Evolutionary conservation across 92 coral and sea anemone species (phyloP).

Genomic region (Parazoanthus swiftii): DNA sequence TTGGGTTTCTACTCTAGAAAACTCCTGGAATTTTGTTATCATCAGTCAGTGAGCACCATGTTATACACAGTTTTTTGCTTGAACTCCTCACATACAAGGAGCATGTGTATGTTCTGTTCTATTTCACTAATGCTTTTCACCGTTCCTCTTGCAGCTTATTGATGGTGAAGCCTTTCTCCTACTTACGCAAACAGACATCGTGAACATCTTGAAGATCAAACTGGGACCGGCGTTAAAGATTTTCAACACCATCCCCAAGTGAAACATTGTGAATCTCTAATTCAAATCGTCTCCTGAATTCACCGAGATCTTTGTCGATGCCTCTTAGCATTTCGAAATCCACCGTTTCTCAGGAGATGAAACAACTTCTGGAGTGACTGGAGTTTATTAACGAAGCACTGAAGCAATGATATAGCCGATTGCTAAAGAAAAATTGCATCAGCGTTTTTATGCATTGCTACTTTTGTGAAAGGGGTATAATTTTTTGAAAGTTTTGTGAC

Average conservation of each 20-base stretch:
- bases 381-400: background rate
- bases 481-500: too few species aligned
- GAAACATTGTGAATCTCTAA: background rate
- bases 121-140: background rate
- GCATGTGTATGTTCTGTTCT: background rate
- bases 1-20: too few species aligned
- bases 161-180: constrained; percentile 95
- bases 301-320: too few species aligned
- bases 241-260: constrained; percentile 84
- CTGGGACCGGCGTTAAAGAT: constrained; percentile 96
- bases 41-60: too few species aligned
- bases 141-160: constrained; percentile 69
- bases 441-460: background rate
- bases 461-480: too few species aligned
- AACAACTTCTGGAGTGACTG: background rate
- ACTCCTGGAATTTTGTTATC: too few species aligned
- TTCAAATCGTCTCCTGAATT: background rate
- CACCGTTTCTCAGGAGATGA: background rate
- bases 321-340: background rate
- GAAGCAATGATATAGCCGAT: background rate
- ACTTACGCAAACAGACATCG: constrained; percentile 91
- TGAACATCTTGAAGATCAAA: constrained; percentile 87
- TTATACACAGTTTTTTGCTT: too few species aligned
- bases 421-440: background rate
- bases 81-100: too few species aligned